Evolutionary conservation across 2,888 invertebrate species (phyloP), one percentile per base, ranked within the genome.

Genomic region (Buathra laborator): DNA sequence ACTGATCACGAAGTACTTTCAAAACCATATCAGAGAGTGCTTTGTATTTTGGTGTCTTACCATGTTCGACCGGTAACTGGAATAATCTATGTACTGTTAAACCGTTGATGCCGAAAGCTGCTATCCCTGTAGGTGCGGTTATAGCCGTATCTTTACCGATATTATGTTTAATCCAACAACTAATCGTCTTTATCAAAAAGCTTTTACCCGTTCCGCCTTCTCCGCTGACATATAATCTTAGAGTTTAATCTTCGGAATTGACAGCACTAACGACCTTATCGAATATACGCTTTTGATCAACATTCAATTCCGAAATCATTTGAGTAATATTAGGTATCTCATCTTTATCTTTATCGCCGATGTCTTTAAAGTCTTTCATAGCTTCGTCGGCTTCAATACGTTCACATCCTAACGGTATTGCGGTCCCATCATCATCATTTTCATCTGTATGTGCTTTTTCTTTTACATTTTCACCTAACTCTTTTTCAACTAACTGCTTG

Each of bases 381-480:
- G 85, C 87, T 46, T 75, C 77, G 56, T 77, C 81, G n/a, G 37
- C 37, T 37, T 68, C 84, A 78, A 19, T 81, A 24, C 76, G 80
- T 29, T 68, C 24, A 51, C 86, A 84, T 37, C 74, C 84, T 19
- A 79, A 70, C 12, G 82, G 79, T 44, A 74, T 43, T 24, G 14
- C 81, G 43, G 71, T 43, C 5, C 59, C 71, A 59, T 46, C 24
- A 51, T 74, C 44, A 32, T 62, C 19, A 2, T 19, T 24, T 32
- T n/a, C 19, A 43, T 66, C 66, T 3, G n/a, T 1, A 66, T 53
- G 16, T 62, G 70, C 29, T 62, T 16, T 29, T 71, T 62, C 16
- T 66, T 64, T 48, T n/a, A 37, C 77, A 24, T 68, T 56, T 44
- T 77, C 48, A 53, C 48, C 76, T 19, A 72, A 77, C 43, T 67